Evolutionary conservation across 1,140 invertebrate species (phyloP), one percentile per base, ranked within the genome.

Genomic region (Drosophila takahashii): DNA sequence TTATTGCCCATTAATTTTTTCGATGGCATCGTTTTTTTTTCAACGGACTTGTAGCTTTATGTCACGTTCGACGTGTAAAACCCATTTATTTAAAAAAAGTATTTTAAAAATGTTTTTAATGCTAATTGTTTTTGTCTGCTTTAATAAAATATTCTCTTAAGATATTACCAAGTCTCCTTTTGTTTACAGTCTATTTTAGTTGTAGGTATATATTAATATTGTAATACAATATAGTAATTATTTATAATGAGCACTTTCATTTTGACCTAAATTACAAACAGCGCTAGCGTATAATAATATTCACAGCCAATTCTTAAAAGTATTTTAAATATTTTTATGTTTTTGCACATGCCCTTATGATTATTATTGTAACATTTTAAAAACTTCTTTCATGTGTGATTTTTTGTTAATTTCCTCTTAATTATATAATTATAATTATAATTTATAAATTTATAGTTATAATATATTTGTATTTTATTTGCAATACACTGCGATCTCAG

Each of bases 261-360:
- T 27, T 50, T 29, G 36, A 34, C 18, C n/a, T 65, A 62, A 74
- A 61, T 60, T 77, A 57, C 59, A 71, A 42, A 50, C 48, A 76
- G 77, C 64, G 50, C 44, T 77, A 79, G 71, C 77, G 58, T 81
- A 70, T 61, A 36, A 86, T 42, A 61, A 67, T 85, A 70, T 87
- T 86, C 81, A 86, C 81, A 86, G 81, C 81, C 81, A 81, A 86
- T 86, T 80, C 44, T 52, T 77, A 79, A 71, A 84, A 66, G 22
- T 78, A 70, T 47, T 79, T 32, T 59, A 41, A 50, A 58, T 79
- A 64, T 70, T 61, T 27, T 53, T 60, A 72, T 11, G n/a, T 56
- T 58, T 67, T 64, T 69, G 39, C 53, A 73, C 74, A 73, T 70
- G 66, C 66, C 48, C 36, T 34, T 84, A 76, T 8, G 1, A 45